Base-by-base conservation (phyloP, 2,113 vertebrate genomes). In the Hiodon tergisus region DNA sequence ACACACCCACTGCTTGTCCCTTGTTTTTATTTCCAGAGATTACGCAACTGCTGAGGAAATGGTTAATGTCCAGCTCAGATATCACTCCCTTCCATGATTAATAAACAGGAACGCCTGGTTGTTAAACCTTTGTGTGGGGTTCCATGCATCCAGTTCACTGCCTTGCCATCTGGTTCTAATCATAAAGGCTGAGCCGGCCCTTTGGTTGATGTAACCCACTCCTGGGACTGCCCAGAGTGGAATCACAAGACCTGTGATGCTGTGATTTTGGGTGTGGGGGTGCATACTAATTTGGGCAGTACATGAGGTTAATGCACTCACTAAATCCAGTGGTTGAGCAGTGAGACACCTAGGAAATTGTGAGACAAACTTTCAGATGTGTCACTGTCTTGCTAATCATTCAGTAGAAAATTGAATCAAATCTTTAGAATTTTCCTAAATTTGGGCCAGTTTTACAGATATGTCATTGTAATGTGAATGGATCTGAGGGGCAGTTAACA, bases 151-250 rank as follows among this genome's bases (percentile, higher is more conserved):
- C 4, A 47, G 65, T 67, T 67, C 54, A 31, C 31, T 31, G 31
- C 31, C 57, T 16, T 57, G 6, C 53, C 65, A 10, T 57, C 65
- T 75, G 63, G 53, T 59, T 75, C 73, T 59, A 46, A 58, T 68
- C 53, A 67, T 16, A 5, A 7, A 13, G 16, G 46, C 54, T 51
- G 6, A 46, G 63, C 50, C 65, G 47, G 47, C 73, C 63, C 63
- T 31, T 50, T 59, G 16, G 47, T 58, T n/a, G 10, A 53, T 50
- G 63, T 7, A 54, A 31, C 71, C 59, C n/a, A 47, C 48, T 17
- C 63, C 17, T 47, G 59, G 59, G 47, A 62, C 69, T 8, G 11
- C 50, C 17, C 72, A 70, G 69, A 16, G 16, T 11, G 63, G 61
- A 65, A 31, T 60, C 61, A 7, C 14, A 48, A 47, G 63, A 3